Conservation (phyloP, 2,888 invertebrate species). For the Orthonevra nobilis region DNA sequence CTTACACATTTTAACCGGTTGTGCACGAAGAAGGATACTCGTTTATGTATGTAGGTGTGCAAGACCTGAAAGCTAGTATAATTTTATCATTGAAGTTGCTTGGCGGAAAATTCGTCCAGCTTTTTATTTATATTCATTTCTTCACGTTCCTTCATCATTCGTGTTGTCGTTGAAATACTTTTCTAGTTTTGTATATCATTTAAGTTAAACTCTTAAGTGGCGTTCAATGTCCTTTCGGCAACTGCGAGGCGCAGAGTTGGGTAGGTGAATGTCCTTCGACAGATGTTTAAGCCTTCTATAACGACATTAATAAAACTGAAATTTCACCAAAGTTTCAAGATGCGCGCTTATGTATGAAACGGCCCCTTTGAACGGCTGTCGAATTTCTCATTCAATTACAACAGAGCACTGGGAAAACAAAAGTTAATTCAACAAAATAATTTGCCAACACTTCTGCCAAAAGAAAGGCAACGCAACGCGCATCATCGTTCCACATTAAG, state of each 20-base stretch:
- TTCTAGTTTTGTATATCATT: conserved; percentile 36
- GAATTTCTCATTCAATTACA: too few species aligned
- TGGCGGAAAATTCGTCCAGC: conserved; percentile 36
- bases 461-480: too few species aligned
- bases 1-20: too few species aligned
- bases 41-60: too few species aligned
- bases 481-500: neutral
- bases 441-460: neutral
- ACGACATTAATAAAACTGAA: neutral
- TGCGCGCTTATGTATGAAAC: too few species aligned
- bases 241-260: neutral
- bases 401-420: neutral
- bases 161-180: conserved; percentile 16
- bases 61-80: conserved; percentile 56
- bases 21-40: too few species aligned
- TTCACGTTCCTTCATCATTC: too few species aligned
- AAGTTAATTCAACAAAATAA: conserved; percentile 9
- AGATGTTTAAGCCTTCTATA: neutral
- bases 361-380: too few species aligned
- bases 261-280: conserved; percentile 14
- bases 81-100: conserved; percentile 38
- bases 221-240: conserved; percentile 47
- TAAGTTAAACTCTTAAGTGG: conserved; percentile 48
- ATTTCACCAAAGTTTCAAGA: neutral
- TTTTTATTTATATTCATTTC: neutral